These are phyloP conservation scores for Mizuhopecten yessoensis DNA, from an alignment of 1,140 invertebrate genomes.

Conservation along the genomic window DNA sequence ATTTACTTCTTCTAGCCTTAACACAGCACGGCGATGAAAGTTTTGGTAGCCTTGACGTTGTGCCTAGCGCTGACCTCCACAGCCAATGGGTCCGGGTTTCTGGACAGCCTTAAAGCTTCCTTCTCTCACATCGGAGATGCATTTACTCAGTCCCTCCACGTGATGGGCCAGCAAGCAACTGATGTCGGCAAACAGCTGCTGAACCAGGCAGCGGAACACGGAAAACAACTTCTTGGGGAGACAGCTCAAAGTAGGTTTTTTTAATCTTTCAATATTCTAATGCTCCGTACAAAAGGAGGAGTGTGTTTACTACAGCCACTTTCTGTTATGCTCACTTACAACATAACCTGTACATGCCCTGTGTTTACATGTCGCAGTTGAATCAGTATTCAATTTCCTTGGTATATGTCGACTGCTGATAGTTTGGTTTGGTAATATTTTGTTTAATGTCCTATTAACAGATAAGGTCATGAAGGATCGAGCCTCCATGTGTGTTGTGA, in stretches of 20 bases:
- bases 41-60: neutral
- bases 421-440: too few relatives aligned
- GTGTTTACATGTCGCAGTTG: too few relatives aligned
- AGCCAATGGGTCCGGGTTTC: neutral
- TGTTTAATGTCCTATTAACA: too few relatives aligned
- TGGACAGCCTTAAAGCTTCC: neutral
- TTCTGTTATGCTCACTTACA: too few relatives aligned
- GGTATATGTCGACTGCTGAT: too few relatives aligned
- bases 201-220: slow-evolving; percentile 18
- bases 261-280: too few relatives aligned
- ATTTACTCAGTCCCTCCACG: slow-evolving; percentile 14
- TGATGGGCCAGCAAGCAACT: slow-evolving; percentile 43
- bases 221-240: neutral
- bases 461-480: too few relatives aligned
- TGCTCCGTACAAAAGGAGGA: too few relatives aligned
- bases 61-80: neutral
- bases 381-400: too few relatives aligned
- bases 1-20: neutral
- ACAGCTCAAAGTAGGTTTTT: slow-evolving; percentile 30
- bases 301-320: too few relatives aligned
- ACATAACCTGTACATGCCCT: too few relatives aligned
- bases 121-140: slow-evolving; percentile 16
- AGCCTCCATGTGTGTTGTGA: too few relatives aligned
- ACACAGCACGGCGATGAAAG: neutral
- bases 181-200: neutral